Conservation (phyloP, 2,888 invertebrate species). For the Gortyna flavago region DNA sequence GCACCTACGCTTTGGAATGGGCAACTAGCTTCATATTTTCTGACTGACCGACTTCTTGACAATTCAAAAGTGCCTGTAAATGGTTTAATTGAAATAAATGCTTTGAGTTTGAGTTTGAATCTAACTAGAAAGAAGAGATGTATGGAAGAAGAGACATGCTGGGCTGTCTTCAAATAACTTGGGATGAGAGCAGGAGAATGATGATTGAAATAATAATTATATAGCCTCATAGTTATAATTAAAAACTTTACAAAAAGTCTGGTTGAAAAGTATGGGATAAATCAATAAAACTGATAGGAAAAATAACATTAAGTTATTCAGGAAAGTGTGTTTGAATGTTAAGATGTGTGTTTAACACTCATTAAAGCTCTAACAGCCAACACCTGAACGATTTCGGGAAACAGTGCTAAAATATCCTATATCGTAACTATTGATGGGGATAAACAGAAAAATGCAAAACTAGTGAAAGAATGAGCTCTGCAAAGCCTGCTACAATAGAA, state of each 20-base stretch:
- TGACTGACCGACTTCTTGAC: no score
- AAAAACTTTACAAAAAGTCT: neutral
- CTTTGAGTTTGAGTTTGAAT: no score
- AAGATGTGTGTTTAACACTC: neutral
- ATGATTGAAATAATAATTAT: conserved; percentile 4
- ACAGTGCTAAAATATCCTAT: neutral
- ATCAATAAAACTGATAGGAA: neutral
- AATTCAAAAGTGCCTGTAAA: no score
- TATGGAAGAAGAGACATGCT: neutral
- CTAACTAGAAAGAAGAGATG: neutral
- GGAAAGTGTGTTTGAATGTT: neutral
- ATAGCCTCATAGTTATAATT: neutral
- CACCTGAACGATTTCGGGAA: neutral
- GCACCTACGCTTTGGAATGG: no score
- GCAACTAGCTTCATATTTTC: no score
- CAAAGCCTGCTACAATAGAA: conserved; percentile 29
- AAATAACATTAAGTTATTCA: neutral
- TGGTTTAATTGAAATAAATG: no score
- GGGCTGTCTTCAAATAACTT: neutral
- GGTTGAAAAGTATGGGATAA: neutral
- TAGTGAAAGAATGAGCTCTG: neutral
- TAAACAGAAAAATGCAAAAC: neutral
- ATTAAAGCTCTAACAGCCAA: neutral
- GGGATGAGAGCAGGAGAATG: neutral
- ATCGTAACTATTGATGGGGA: neutral